Evolutionary conservation across 53 echinoderm and acorn worm species (phyloP).

Genomic region (Echinarachnius parma): DNA sequence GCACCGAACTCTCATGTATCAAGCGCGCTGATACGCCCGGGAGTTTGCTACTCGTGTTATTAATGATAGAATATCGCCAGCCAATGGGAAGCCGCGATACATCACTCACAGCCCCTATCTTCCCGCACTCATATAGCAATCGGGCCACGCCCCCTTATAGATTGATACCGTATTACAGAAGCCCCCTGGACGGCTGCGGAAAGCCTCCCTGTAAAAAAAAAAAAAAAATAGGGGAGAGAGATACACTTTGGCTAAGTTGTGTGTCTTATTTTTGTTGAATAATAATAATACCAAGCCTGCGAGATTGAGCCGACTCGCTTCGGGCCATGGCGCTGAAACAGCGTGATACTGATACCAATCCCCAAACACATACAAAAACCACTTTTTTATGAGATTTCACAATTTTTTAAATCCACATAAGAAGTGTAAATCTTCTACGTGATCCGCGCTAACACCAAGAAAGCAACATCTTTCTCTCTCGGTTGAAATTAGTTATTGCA

Average conservation of each 20-base stretch:
- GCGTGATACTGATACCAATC: constrained; percentile 28
- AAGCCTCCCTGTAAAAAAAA: not conserved
- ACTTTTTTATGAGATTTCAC: not conserved
- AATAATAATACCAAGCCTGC: too few relatives aligned
- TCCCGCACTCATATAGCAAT: too few relatives aligned
- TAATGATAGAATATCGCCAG: constrained; percentile 1
- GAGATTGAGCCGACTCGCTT: constrained; percentile 11
- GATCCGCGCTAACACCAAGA: too few relatives aligned
- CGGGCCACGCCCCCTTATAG: constrained; percentile 34
- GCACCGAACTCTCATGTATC: constrained; percentile 42
- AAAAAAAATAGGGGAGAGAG: not conserved
- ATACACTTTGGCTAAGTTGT: constrained; percentile 7
- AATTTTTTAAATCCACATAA: not conserved
- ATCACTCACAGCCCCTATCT: too few relatives aligned
- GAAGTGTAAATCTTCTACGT: not conserved
- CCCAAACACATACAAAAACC: constrained; percentile 12
- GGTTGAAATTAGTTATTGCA: too few relatives aligned
- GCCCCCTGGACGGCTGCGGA: constrained; percentile 2
- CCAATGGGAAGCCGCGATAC: constrained; percentile 47
- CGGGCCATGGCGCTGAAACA: constrained; percentile 34
- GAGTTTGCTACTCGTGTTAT: not conserved
- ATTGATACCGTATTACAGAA: constrained; percentile 18
- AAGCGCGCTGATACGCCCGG: constrained; percentile 41
- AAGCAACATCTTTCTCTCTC: too few relatives aligned
- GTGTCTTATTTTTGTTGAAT: constrained; percentile 19